These are phyloP conservation scores for Eremobia ochroleuca DNA, from an alignment of 2,888 invertebrate species.

Conservation along the genomic window DNA sequence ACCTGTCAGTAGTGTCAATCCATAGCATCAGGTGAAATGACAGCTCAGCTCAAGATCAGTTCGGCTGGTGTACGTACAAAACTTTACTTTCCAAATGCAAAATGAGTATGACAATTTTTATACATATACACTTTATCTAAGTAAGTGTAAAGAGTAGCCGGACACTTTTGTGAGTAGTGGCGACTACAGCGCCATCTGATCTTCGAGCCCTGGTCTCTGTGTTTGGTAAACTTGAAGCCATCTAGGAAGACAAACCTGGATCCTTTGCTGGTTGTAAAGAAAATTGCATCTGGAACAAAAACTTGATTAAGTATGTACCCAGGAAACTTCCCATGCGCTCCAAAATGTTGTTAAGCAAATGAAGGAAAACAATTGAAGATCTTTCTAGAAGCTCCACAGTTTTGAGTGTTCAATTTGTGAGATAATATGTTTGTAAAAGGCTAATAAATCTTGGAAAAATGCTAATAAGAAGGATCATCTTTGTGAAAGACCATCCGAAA, in stretches of 20 bases:
- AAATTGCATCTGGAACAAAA: slow-evolving; percentile 45
- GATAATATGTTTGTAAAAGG: neutral
- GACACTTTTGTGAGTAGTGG: slow-evolving; percentile 25
- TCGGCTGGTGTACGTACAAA: neutral
- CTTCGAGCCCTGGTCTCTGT: slow-evolving; percentile 7
- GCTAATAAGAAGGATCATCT: no score
- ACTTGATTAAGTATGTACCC: slow-evolving; percentile 10
- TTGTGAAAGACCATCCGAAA: neutral
- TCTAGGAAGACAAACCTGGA: slow-evolving; percentile 2
- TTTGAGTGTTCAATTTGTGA: neutral
- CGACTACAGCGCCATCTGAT: slow-evolving; percentile 33
- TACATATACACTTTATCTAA: neutral
- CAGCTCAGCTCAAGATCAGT: neutral
- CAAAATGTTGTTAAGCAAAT: neutral
- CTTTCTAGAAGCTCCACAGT: neutral
- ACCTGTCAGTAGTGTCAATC: neutral
- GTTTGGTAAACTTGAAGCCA: slow-evolving; percentile 37
- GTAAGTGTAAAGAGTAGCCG: slow-evolving; percentile 16
- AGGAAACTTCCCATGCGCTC: neutral
- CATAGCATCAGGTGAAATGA: neutral
- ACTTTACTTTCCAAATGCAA: neutral
- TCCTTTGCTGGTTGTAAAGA: slow-evolving; percentile 24
- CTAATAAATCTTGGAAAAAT: neutral
- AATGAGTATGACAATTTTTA: slow-evolving; percentile 31
- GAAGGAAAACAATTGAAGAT: neutral